A percentile compares a stretch with the other conserved stretches of the same genome.
Evolutionary conservation across 2,888 invertebrate genomes (phyloP).

Genomic region (Crepidodera aurea): DNA sequence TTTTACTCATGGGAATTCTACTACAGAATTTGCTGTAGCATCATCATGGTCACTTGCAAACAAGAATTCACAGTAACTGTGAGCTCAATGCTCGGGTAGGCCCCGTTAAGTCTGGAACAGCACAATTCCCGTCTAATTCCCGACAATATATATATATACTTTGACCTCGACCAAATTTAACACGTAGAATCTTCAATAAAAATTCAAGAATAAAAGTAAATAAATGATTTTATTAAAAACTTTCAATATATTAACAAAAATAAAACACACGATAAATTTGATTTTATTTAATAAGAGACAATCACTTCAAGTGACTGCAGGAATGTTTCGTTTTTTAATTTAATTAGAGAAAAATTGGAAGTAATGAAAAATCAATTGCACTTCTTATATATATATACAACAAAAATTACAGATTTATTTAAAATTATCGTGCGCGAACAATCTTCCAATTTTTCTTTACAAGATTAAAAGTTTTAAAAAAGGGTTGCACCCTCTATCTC

Average conservation of each 20-base stretch:
- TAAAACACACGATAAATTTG: conserved; percentile 63
- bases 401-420: conserved; percentile 9
- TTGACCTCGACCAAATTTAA: too few relatives aligned
- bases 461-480: conserved; percentile 14
- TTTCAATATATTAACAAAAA: conserved; percentile 64
- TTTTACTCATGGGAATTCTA: too few relatives aligned
- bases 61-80: too few relatives aligned
- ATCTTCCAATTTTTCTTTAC: conserved; percentile 25
- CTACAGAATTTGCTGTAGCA: too few relatives aligned
- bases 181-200: too few relatives aligned
- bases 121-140: too few relatives aligned
- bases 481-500: conserved; percentile 11
- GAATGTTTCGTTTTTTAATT: conserved; percentile 57
- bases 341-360: conserved; percentile 28
- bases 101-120: too few relatives aligned
- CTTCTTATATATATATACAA: conserved; percentile 18
- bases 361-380: conserved; percentile 17
- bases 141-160: too few relatives aligned
- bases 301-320: conserved; percentile 59
- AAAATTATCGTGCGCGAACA: conserved; percentile 4
- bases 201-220: conserved; percentile 52
- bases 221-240: conserved; percentile 63
- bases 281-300: conserved; percentile 60
- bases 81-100: too few relatives aligned
- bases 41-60: too few relatives aligned